Conservation (phyloP, 2,797 vertebrate genomes). For the Alcedo atthis region DNA sequence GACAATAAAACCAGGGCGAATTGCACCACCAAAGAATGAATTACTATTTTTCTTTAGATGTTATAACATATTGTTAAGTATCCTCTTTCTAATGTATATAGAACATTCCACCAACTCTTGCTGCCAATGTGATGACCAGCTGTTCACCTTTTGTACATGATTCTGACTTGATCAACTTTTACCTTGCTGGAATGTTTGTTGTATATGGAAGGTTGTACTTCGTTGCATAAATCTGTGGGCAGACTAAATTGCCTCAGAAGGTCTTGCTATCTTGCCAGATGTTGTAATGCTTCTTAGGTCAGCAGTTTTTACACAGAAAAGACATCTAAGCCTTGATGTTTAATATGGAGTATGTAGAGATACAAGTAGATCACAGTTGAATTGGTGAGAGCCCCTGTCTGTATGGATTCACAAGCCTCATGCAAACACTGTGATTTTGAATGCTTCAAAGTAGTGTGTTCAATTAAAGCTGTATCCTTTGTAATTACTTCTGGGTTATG, state of each 20-base stretch:
- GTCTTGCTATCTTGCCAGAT: not conserved
- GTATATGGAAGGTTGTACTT: too few relatives aligned
- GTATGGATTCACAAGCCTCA: not conserved
- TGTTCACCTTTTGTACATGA: not conserved
- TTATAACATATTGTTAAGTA: not conserved
- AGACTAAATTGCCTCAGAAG: not conserved
- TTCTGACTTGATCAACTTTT: not conserved
- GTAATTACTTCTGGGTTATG: not conserved
- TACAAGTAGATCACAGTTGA: rapidly evolving
- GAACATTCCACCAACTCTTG: not conserved
- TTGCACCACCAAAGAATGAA: not conserved
- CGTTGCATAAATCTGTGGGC: not conserved
- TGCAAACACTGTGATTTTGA: not conserved
- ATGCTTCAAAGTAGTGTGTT: not conserved
- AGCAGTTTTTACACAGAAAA: not conserved
- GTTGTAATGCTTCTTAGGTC: not conserved
- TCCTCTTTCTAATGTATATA: not conserved
- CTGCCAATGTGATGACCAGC: not conserved
- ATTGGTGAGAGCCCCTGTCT: not conserved
- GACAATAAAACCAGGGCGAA: not conserved
- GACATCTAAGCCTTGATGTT: not conserved
- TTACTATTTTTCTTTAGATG: not conserved
- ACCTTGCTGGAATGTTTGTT: not conserved
- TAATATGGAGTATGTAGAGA: not conserved
- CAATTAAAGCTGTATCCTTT: not conserved